A percentile compares a stretch with the other conserved stretches of the same genome.
Evolutionary conservation across 1,140 invertebrate species (phyloP).

Genomic region (Myzus persicae): DNA sequence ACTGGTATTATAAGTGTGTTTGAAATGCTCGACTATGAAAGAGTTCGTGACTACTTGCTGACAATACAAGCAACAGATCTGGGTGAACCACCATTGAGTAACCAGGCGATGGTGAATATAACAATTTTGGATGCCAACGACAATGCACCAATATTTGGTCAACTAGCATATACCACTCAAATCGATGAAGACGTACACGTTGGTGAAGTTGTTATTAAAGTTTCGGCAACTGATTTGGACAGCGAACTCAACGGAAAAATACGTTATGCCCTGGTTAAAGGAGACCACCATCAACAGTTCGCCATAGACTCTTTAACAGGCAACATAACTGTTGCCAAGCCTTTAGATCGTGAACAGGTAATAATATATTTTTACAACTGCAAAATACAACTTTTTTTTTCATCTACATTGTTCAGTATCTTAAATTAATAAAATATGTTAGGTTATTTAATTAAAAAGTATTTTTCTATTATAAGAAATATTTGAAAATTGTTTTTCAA

Average conservation of each 20-base stretch:
- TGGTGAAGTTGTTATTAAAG: conserved; percentile 76
- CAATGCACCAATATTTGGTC: conserved; percentile 84
- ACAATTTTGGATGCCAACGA: conserved; percentile 89
- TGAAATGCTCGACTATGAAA: conserved; percentile 80
- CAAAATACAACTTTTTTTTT: neutral
- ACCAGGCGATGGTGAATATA: conserved; percentile 87
- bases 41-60: conserved; percentile 83
- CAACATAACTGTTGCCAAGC: conserved; percentile 76
- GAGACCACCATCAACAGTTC: conserved; percentile 82
- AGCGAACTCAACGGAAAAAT: conserved; percentile 81
- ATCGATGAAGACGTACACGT: conserved; percentile 80
- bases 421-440: too few relatives aligned
- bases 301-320: conserved; percentile 80
- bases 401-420: neutral
- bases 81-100: conserved; percentile 83
- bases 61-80: conserved; percentile 91
- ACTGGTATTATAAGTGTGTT: conserved; percentile 66
- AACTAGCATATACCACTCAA: conserved; percentile 79
- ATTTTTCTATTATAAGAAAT: neutral
- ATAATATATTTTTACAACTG: conserved; percentile 58
- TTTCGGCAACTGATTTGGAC: conserved; percentile 81
- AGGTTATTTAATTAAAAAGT: neutral
- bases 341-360: conserved; percentile 84
- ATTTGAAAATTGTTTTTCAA: neutral
- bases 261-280: conserved; percentile 79